Evolutionary conservation across 2,888 invertebrate species (phyloP).

Genomic region (Acleris emargana): DNA sequence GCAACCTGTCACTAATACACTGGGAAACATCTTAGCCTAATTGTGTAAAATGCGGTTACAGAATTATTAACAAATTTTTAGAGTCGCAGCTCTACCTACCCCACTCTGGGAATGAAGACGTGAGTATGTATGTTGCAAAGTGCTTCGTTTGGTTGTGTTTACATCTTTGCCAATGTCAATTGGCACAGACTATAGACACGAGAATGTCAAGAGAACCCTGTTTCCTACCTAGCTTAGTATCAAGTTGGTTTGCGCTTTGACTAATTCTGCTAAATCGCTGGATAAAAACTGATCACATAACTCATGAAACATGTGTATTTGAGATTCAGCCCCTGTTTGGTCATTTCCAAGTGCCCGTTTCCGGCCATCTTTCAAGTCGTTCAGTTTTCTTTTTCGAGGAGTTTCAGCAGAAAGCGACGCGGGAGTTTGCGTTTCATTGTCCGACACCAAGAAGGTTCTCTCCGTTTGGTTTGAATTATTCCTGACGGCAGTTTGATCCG

Average conservation of each 20-base stretch:
- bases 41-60: no score
- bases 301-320: constrained; percentile 11
- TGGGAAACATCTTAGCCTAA: no score
- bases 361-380: background rate
- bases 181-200: no score
- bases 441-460: background rate
- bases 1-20: no score
- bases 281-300: constrained; percentile 9
- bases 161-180: no score
- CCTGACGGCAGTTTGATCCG: background rate
- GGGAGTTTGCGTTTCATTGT: background rate
- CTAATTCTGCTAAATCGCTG: constrained; percentile 8
- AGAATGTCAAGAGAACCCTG: no score
- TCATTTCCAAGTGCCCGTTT: background rate
- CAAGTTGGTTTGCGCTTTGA: constrained; percentile 13
- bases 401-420: background rate
- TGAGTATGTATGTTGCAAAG: no score
- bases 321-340: background rate
- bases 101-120: no score
- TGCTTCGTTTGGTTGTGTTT: no score
- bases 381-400: background rate
- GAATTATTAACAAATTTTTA: no score
- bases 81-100: no score
- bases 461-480: background rate
- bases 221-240: no score